A percentile compares a stretch with the other conserved stretches of the same genome.
Evolutionary conservation across 92 coral and sea anemone genomes (phyloP).

Genomic region (Epizoanthus rinbou): DNA sequence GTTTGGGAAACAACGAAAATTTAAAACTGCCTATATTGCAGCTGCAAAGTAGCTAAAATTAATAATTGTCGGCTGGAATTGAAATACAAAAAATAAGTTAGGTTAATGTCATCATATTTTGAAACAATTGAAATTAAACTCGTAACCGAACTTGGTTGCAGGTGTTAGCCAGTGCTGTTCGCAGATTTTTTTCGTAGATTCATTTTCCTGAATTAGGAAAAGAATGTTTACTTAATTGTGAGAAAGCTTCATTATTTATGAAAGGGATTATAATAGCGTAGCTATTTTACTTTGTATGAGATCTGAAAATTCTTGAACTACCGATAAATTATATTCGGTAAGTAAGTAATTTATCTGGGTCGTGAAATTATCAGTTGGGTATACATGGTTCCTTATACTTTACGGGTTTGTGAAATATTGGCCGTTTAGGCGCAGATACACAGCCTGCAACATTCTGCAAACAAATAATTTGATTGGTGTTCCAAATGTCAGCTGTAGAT

Average conservation of each 20-base stretch:
- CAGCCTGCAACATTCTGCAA: not conserved
- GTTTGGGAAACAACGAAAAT: not conserved
- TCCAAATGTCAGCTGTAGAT: slow-evolving; percentile 20
- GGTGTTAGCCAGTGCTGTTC: not conserved
- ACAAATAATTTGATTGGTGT: slow-evolving; percentile 4
- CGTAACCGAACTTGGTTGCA: slow-evolving; percentile 17
- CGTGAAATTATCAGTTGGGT: not conserved
- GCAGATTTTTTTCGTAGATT: not conserved
- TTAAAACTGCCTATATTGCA: not conserved
- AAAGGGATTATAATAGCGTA: slow-evolving; percentile 18
- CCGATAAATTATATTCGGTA: not conserved
- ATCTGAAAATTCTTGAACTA: not conserved
- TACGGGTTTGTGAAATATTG: not conserved
- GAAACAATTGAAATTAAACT: slow-evolving; percentile 15
- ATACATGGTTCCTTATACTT: not conserved
- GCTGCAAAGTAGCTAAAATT: slow-evolving; percentile 10
- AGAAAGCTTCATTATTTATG: slow-evolving; percentile 33
- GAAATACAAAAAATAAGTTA: too few species aligned
- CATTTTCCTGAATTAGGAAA: slow-evolving; percentile 23
- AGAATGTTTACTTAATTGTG: slow-evolving; percentile 14
- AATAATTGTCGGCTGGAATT: not conserved
- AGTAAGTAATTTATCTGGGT: not conserved
- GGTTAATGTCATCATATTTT: not conserved
- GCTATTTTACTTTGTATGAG: not conserved
- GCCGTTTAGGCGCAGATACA: not conserved